Evolutionary conservation across 1,140 invertebrate genomes (phyloP).

Genomic region (Macrobrachium rosenbergii): DNA sequence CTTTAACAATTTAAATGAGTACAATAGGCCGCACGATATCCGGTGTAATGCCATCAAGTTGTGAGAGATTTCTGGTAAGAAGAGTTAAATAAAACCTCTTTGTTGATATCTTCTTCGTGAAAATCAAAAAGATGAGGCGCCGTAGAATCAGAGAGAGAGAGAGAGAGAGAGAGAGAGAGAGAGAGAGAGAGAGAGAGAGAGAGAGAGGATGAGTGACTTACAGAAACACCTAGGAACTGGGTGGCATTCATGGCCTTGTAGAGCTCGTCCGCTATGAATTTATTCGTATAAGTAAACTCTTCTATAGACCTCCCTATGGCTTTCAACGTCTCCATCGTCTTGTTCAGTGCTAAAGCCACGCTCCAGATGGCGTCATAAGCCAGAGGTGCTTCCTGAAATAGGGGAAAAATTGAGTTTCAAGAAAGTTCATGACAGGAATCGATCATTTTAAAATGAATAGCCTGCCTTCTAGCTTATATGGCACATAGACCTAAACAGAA

Average conservation of each 20-base stretch:
- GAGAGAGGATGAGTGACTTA: slow-evolving; percentile 73
- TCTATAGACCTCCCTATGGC: slow-evolving; percentile 86
- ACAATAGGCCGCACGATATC: too few species aligned
- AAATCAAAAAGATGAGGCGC: too few species aligned
- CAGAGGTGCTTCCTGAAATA: slow-evolving; percentile 86
- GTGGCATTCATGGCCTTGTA: slow-evolving; percentile 98
- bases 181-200: too few species aligned
- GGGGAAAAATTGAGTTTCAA: background rate
- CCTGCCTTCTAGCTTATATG: too few species aligned
- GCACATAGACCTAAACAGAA: too few species aligned
- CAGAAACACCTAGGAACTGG: slow-evolving; percentile 97
- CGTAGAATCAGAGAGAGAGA: too few species aligned
- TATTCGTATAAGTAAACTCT: slow-evolving; percentile 97
- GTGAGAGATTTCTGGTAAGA: too few species aligned
- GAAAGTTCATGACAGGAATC: background rate
- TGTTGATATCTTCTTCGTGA: too few species aligned
- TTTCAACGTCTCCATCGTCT: slow-evolving; percentile 89
- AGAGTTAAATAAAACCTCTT: too few species aligned
- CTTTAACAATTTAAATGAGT: too few species aligned
- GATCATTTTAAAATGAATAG: background rate
- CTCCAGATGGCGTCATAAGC: slow-evolving; percentile 99
- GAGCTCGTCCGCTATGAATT: slow-evolving; percentile 93
- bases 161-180: too few species aligned
- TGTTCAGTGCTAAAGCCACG: slow-evolving; percentile 96
- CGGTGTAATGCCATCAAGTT: too few species aligned